Evolutionary conservation across 2,888 invertebrate genomes (phyloP).

Genomic region (Spisula solida): DNA sequence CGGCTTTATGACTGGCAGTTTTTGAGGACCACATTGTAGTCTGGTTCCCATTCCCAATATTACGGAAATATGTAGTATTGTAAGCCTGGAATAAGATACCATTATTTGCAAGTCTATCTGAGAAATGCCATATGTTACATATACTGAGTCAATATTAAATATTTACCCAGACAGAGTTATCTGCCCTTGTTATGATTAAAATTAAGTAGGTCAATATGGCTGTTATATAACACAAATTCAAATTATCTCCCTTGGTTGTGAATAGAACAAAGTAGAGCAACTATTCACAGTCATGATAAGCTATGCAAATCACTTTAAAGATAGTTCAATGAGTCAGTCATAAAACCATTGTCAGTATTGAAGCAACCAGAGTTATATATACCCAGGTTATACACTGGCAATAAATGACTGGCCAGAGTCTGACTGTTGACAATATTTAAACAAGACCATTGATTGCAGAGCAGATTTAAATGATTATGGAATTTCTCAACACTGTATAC

Average conservation of each 20-base stretch:
- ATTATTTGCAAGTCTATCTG: not conserved
- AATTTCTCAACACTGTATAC: too few species aligned
- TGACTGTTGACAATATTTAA: too few species aligned
- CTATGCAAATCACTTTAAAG: not conserved
- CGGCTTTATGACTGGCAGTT: too few species aligned
- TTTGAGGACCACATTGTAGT: too few species aligned
- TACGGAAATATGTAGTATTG: too few species aligned
- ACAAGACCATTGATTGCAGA: too few species aligned
- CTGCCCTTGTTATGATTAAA: conserved; percentile 12
- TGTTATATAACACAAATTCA: conserved; percentile 37
- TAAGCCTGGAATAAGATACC: not conserved
- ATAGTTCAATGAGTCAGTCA: not conserved
- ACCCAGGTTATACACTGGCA: not conserved
- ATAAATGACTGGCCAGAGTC: not conserved
- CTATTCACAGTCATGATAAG: conserved; percentile 24
- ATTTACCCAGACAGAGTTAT: conserved; percentile 21
- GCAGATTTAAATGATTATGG: too few species aligned
- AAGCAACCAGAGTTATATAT: not conserved
- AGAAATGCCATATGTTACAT: not conserved
- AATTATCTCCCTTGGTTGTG: conserved; percentile 23
- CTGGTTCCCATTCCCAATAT: too few species aligned
- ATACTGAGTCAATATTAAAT: not conserved
- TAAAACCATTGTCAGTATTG: not conserved
- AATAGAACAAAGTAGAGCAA: conserved; percentile 36
- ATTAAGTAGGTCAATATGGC: not conserved